Conservation (phyloP, 1,140 invertebrate genomes). For the Bilobella aurantiaca region DNA sequence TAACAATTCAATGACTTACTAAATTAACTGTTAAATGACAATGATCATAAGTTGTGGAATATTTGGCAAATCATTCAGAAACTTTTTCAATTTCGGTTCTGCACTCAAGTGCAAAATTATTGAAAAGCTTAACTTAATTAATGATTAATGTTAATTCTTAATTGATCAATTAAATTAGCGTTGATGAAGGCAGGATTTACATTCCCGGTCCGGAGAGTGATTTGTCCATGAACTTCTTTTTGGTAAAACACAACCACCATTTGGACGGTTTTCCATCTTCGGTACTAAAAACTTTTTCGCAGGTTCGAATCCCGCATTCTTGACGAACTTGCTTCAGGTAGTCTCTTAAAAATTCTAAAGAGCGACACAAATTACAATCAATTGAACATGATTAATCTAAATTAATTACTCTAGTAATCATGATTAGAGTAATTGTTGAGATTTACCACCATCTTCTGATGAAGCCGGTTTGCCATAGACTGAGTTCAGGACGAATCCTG, state of each 20-base stretch:
- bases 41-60: too few relatives aligned
- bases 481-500: conserved; percentile 91
- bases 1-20: too few relatives aligned
- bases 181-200: background rate
- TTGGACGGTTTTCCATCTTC: conserved; percentile 92
- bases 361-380: conserved; percentile 12
- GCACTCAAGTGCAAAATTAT: conserved; percentile 25
- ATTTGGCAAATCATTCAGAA: too few relatives aligned
- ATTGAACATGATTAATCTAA: too few relatives aligned
- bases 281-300: conserved; percentile 80
- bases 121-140: background rate
- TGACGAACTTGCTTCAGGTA: conserved; percentile 91
- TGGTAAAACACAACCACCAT: conserved; percentile 99
- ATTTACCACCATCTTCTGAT: conserved; percentile 61
- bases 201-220: conserved; percentile 68
- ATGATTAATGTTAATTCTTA: background rate
- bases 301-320: conserved; percentile 80
- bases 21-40: too few relatives aligned
- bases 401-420: background rate
- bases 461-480: conserved; percentile 84
- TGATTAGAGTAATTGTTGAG: background rate
- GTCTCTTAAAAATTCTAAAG: conserved; percentile 75
- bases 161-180: background rate
- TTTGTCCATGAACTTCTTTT: conserved; percentile 99
- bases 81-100: too few relatives aligned